phyloP scores from a whole-genome alignment of 2,797 vertebrate species.

The Scolopax rusticola region DNA sequence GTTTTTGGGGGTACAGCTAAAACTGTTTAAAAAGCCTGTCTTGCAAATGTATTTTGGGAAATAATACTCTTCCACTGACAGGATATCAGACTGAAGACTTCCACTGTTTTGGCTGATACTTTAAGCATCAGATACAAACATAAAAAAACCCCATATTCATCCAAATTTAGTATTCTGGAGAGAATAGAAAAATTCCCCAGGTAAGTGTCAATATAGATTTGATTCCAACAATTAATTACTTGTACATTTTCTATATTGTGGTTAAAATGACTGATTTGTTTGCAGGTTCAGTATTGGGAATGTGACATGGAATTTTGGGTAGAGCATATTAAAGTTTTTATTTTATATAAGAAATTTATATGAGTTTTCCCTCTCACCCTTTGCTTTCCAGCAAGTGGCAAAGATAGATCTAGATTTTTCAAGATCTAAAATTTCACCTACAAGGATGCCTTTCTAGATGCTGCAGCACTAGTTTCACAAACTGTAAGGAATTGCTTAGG shows the following conservation, averaged over 20 bases:
- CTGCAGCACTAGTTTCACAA: neutral
- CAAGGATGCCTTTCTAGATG: neutral
- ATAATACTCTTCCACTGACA: neutral
- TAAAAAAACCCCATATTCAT: neutral
- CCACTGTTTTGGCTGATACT: neutral
- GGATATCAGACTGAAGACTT: neutral
- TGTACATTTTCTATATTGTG: neutral
- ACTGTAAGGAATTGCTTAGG: neutral
- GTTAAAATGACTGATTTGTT: neutral
- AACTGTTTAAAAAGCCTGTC: neutral
- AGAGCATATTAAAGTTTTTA: neutral
- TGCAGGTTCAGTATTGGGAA: neutral
- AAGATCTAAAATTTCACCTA: neutral
- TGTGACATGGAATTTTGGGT: neutral
- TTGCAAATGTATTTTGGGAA: neutral
- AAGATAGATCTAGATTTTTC: neutral
- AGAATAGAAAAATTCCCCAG: neutral
- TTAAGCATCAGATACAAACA: neutral
- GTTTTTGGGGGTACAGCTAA: neutral
- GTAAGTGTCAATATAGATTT: neutral
- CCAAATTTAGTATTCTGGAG: neutral
- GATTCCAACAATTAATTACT: neutral
- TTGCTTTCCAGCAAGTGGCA: neutral
- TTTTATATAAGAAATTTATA: neutral
- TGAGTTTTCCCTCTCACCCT: neutral